Conservation (phyloP, 2,888 invertebrate species). For the Pterobdella sp. region DNA sequence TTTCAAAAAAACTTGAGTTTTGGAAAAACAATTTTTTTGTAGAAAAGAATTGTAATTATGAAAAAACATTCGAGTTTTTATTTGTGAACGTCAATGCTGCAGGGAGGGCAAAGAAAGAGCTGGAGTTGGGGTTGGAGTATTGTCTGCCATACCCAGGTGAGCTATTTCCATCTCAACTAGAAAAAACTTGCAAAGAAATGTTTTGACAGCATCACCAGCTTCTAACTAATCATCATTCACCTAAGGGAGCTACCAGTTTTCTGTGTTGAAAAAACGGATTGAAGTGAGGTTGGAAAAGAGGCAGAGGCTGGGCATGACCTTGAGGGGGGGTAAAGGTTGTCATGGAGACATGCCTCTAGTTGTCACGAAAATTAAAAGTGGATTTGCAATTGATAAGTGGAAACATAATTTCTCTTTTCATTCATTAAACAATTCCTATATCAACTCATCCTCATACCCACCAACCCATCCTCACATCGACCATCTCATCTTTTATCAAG, state of each 20-base stretch:
- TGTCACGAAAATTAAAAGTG: constrained; percentile 78
- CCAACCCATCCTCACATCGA: background rate
- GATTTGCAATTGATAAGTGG: constrained; percentile 75
- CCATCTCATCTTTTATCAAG: background rate
- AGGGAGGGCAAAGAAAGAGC: background rate
- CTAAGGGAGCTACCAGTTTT: constrained; percentile 39
- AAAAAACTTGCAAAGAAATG: background rate
- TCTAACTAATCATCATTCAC: background rate
- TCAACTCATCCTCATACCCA: background rate
- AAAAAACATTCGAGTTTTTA: background rate
- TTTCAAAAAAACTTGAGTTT: background rate
- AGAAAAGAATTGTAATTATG: background rate
- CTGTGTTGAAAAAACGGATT: constrained; percentile 44
- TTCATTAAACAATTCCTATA: too few species aligned
- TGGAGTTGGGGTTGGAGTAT: constrained; percentile 72
- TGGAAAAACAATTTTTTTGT: background rate
- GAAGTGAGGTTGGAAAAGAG: constrained; percentile 63
- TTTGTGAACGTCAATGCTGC: too few species aligned
- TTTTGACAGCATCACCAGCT: background rate
- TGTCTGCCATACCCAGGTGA: constrained; percentile 72
- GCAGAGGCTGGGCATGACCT: constrained; percentile 76
- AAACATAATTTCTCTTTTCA: too few species aligned
- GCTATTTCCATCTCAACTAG: constrained; percentile 38
- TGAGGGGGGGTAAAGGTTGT: constrained; percentile 69
- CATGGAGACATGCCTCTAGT: constrained; percentile 65